Conservation (phyloP, 2,113 vertebrate species). For the Crotalus tigris region DNA sequence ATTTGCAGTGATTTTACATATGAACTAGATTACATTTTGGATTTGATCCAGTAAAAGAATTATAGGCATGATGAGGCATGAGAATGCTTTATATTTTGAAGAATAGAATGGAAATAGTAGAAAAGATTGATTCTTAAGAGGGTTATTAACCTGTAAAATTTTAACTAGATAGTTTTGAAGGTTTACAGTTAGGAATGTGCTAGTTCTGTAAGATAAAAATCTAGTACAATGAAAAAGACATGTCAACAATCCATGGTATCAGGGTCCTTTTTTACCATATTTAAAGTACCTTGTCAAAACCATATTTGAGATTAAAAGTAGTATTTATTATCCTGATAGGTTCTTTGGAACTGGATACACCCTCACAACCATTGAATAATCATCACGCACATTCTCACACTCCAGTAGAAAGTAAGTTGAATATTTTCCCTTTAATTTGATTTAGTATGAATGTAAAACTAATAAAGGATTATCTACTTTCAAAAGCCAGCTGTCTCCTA, state of each 20-base stretch:
- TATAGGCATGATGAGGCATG: background rate
- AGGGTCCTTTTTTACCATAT: background rate
- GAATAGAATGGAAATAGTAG: background rate
- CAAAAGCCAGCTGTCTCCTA: background rate
- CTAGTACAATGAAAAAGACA: background rate
- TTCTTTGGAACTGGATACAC: conserved; percentile 95
- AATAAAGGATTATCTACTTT: background rate
- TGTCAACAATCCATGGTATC: background rate
- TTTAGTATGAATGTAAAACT: background rate
- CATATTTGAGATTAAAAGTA: background rate
- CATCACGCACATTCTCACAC: conserved; percentile 94
- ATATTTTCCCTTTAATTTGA: background rate
- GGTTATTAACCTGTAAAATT: background rate
- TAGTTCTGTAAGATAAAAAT: background rate
- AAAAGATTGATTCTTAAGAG: background rate
- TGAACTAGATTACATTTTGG: background rate
- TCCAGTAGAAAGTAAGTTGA: conserved; percentile 86
- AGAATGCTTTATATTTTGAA: background rate
- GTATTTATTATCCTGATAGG: conserved; percentile 64
- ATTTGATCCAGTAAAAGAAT: background rate
- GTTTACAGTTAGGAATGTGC: background rate
- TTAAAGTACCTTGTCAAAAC: background rate
- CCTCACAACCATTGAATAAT: conserved; percentile 96
- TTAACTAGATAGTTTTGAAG: background rate
- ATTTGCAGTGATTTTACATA: background rate